Conservation (phyloP, 2,888 invertebrate genomes). For the Dicycla oo region DNA sequence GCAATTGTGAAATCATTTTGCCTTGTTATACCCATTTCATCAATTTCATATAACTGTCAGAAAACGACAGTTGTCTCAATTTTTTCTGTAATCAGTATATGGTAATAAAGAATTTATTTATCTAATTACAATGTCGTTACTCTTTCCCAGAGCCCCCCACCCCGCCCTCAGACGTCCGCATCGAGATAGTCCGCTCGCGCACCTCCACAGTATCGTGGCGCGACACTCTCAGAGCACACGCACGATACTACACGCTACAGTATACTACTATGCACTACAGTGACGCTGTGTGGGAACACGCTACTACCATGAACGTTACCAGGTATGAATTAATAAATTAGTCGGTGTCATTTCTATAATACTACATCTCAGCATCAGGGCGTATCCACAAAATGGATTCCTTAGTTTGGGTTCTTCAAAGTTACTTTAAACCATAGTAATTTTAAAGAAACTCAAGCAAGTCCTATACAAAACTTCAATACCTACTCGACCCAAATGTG, state of each 20-base stretch:
- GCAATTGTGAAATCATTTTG: not conserved
- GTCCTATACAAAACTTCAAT: no score
- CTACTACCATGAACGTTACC: slow-evolving; percentile 79
- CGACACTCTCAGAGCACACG: slow-evolving; percentile 78
- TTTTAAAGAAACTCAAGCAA: no score
- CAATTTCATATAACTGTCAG: no score
- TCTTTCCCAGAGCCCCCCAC: slow-evolving; percentile 83
- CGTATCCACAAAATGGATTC: not conserved
- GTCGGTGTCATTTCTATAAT: no score
- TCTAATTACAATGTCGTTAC: not conserved
- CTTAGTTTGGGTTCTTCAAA: not conserved
- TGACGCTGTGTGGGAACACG: slow-evolving; percentile 82
- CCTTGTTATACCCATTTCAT: not conserved
- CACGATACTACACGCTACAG: slow-evolving; percentile 82
- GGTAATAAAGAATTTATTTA: no score
- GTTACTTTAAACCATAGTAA: not conserved
- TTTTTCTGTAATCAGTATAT: no score
- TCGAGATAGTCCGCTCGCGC: slow-evolving; percentile 80
- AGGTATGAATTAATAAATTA: slow-evolving; percentile 70
- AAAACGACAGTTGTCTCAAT: not conserved
- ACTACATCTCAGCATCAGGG: not conserved
- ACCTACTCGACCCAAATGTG: no score
- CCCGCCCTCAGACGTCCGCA: slow-evolving; percentile 83
- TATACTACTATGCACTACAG: slow-evolving; percentile 78
- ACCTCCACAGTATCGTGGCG: slow-evolving; percentile 81